Evolutionary conservation across 35 echinoderm and acorn worm genomes (phyloP).

Genomic region (Ophiothrix spiculata): DNA sequence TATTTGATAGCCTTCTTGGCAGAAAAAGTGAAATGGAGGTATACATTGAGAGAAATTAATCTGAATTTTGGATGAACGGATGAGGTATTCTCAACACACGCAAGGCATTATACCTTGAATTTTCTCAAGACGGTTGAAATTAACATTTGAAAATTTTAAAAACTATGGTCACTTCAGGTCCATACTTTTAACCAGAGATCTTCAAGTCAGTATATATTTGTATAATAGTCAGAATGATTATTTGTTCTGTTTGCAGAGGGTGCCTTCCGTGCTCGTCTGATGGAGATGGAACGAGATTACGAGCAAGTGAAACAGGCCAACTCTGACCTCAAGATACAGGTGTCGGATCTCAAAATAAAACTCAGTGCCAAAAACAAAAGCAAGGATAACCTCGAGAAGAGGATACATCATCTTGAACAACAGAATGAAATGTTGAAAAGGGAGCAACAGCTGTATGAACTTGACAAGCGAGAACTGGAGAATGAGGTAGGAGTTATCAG

Average conservation of each 20-base stretch:
- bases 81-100: background rate
- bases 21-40: background rate
- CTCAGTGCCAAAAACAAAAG: constrained; percentile 38
- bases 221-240: background rate
- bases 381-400: constrained; percentile 19
- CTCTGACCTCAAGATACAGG: too few relatives aligned
- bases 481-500: constrained; percentile 47
- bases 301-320: constrained; percentile 57
- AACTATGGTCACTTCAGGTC: too few relatives aligned
- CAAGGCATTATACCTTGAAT: background rate
- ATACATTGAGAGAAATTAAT: background rate
- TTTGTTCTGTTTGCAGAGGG: constrained; percentile 59
- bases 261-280: constrained; percentile 54
- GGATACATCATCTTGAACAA: constrained; percentile 39
- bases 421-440: constrained; percentile 49
- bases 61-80: too few relatives aligned
- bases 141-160: background rate
- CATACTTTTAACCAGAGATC: too few relatives aligned
- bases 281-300: constrained; percentile 69
- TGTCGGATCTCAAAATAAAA: constrained; percentile 46
- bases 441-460: constrained; percentile 55
- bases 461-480: constrained; percentile 44
- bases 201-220: too few relatives aligned
- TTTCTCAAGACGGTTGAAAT: background rate
- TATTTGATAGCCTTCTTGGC: background rate